These are phyloP conservation scores for Agriopis aurantiaria DNA, from an alignment of 2,888 invertebrate species.

Conservation along the genomic window DNA sequence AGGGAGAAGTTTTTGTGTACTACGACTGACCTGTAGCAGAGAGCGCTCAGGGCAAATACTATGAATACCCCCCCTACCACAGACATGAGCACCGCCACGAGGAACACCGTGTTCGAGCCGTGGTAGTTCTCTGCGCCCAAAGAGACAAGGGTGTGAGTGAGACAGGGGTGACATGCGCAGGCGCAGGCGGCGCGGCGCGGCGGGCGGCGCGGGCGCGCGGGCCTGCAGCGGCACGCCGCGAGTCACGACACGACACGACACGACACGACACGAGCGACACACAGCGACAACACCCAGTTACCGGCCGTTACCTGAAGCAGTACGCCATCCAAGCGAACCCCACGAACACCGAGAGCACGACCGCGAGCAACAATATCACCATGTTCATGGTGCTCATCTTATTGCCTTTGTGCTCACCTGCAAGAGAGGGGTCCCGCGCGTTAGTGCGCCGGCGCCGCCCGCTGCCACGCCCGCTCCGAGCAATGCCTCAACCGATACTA, in stretches of 20 bases:
- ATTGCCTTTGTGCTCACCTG: slow-evolving; percentile 92
- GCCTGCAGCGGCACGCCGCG: slow-evolving; percentile 57
- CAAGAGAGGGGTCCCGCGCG: slow-evolving; percentile 84
- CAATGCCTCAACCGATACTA: slow-evolving; percentile 64
- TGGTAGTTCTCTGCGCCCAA: slow-evolving; percentile 96
- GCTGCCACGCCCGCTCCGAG: slow-evolving; percentile 70
- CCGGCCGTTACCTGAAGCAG: slow-evolving; percentile 94
- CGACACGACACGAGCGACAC: slow-evolving; percentile 69
- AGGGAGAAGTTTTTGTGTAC: slow-evolving; percentile 99
- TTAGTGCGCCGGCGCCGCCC: slow-evolving; percentile 83
- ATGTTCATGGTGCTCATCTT: slow-evolving; percentile 95
- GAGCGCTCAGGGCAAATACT: slow-evolving; percentile 99
- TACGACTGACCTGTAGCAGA: slow-evolving; percentile 99
- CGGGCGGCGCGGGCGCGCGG: slow-evolving; percentile 56
- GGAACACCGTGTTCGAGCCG: slow-evolving; percentile 98
- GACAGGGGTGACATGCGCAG: slow-evolving; percentile 48
- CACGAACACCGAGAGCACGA: slow-evolving; percentile 97
- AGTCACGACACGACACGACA: slow-evolving; percentile 61
- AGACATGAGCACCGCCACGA: slow-evolving; percentile 99
- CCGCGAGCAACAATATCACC: slow-evolving; percentile 97
- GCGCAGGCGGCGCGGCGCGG: slow-evolving; percentile 63
- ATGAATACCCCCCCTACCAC: slow-evolving; percentile 99
- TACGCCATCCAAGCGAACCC: slow-evolving; percentile 97
- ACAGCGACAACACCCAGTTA: slow-evolving; percentile 83
- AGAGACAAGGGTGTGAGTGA: slow-evolving; percentile 77